Evolutionary conservation across 2,797 vertebrate species (phyloP).

Genomic region (Thaleichthys pacificus): DNA sequence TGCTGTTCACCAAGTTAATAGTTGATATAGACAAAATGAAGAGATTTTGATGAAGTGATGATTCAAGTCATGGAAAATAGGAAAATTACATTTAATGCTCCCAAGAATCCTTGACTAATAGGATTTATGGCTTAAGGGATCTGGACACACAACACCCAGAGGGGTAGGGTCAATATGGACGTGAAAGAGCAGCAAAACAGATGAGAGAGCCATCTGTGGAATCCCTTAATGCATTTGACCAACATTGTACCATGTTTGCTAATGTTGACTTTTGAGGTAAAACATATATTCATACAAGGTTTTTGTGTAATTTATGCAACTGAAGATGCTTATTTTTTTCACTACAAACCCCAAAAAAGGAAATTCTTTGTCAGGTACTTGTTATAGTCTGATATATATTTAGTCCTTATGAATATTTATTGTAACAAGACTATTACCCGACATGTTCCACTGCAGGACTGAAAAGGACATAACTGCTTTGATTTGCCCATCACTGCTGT

Average conservation of each 20-base stretch:
- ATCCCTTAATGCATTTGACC: background rate
- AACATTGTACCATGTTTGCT: background rate
- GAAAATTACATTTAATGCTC: slow-evolving; percentile 71
- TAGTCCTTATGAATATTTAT: no score
- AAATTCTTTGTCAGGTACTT: no score
- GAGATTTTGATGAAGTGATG: slow-evolving; percentile 42
- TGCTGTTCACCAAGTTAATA: background rate
- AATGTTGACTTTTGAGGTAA: background rate
- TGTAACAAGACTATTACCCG: no score
- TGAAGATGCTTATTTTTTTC: background rate
- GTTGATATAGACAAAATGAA: background rate
- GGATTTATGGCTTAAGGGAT: slow-evolving; percentile 78
- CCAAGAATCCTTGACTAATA: slow-evolving; percentile 77
- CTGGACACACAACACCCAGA: slow-evolving; percentile 71
- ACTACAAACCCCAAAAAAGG: no score
- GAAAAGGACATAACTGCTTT: no score
- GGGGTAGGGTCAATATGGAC: slow-evolving; percentile 72
- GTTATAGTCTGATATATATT: no score
- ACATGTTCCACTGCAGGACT: no score
- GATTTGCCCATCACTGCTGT: slow-evolving; percentile 2
- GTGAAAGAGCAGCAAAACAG: slow-evolving; percentile 56
- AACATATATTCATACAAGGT: background rate
- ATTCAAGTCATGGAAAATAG: slow-evolving; percentile 54
- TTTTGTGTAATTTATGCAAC: background rate
- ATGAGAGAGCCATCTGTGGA: slow-evolving; percentile 1